Conservation (phyloP, 1,140 invertebrate species). For the Pinna nobilis region DNA sequence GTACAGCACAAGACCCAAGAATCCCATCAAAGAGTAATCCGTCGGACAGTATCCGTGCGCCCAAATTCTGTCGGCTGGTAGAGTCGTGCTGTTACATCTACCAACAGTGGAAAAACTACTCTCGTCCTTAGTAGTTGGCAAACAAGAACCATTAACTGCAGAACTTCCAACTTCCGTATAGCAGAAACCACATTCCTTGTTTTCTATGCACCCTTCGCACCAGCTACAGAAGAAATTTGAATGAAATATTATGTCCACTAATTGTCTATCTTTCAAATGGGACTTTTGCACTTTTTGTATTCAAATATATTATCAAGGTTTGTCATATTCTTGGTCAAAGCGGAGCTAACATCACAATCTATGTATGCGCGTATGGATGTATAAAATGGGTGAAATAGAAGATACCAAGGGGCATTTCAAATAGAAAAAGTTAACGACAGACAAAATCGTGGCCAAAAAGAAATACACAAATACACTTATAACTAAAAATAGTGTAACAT, state of each 20-base stretch:
- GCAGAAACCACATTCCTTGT: conserved; percentile 64
- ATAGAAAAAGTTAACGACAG: no score
- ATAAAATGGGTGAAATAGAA: no score
- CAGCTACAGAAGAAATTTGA: conserved; percentile 30
- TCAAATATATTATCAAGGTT: no score
- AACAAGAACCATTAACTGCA: conserved; percentile 61
- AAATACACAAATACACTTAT: no score
- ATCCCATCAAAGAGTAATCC: conserved; percentile 76
- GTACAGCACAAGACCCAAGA: conserved; percentile 76
- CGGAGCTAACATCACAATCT: no score
- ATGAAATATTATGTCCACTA: neutral
- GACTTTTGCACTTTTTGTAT: no score
- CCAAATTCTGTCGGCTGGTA: conserved; percentile 60
- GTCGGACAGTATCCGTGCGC: conserved; percentile 77
- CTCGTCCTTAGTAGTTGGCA: conserved; percentile 49
- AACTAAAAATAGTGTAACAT: no score
- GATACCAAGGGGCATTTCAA: no score
- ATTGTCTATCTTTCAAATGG: no score
- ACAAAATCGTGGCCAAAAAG: no score
- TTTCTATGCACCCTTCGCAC: conserved; percentile 62
- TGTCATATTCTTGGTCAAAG: no score
- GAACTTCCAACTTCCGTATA: conserved; percentile 48
- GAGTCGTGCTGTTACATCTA: conserved; percentile 55
- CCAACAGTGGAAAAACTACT: conserved; percentile 48
- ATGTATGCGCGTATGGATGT: no score